Evolutionary conservation across 2,888 invertebrate genomes (phyloP).

Genomic region (Agrochola lota): DNA sequence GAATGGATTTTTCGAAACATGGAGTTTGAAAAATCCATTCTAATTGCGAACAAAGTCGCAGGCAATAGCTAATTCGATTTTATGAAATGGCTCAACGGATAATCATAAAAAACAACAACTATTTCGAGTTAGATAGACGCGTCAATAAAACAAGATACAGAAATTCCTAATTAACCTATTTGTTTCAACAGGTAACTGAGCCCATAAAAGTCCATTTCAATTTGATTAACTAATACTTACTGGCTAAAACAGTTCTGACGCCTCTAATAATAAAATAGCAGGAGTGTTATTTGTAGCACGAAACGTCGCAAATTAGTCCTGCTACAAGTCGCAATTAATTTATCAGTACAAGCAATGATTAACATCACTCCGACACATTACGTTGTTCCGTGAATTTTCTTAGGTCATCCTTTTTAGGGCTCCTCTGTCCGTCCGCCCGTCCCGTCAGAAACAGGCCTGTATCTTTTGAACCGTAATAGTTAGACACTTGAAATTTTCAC

Average conservation of each 20-base stretch:
- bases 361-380: conserved; percentile 17
- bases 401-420: background rate
- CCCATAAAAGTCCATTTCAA: conserved; percentile 27
- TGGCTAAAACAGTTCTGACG: conserved; percentile 35
- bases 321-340: conserved; percentile 24
- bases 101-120: background rate
- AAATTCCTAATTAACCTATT: conserved; percentile 42
- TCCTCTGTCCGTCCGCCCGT: background rate
- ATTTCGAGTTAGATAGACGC: background rate
- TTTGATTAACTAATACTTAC: conserved; percentile 44
- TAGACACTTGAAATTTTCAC: too few species aligned
- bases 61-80: background rate
- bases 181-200: conserved; percentile 13
- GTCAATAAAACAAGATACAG: conserved; percentile 34
- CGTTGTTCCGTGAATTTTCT: conserved; percentile 14
- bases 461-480: background rate
- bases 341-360: conserved; percentile 38
- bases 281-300: conserved; percentile 31
- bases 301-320: conserved; percentile 13
- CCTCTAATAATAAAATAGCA: conserved; percentile 17
- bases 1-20: background rate
- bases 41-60: background rate
- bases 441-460: background rate
- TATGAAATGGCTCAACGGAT: background rate
- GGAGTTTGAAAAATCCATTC: background rate